Evolutionary conservation across 1,140 invertebrate species (phyloP), one percentile per base, ranked within the genome.

Genomic region (Pachypeltis micranthus): DNA sequence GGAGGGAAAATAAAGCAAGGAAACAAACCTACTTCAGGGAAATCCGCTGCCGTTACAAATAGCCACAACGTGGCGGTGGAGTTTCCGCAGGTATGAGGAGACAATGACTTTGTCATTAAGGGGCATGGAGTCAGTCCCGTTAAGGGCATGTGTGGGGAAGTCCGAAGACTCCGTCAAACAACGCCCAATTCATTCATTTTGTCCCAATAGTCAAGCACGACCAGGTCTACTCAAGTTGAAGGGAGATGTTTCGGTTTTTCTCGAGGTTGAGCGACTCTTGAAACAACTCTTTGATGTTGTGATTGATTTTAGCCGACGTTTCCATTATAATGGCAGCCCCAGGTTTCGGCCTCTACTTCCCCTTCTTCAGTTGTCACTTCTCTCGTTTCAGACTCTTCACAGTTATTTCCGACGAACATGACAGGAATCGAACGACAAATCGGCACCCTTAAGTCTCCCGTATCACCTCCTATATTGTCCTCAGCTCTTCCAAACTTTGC

Each of bases 221-320:
- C n/a, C n/a, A n/a, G n/a, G n/a, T 82, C 74, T 88, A 89, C 74
- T 88, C 93, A 58, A 95, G 82, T 73, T 96, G 90, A 66, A 98
- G 80, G 66, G 91, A 95, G 67, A 98, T 94, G 70, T 92, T 92
- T 69, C 95, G 82, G 68, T 93, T 91, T 75, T 96, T 98, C 76
- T 98, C 96, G 79, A 98, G 84, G 72, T 96, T 95, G 63, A 98
- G 79, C 57, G 98, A 80, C 77, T 91, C 87, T 21, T 51, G 47
- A 29, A 65, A 65, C 14, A 65, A 34, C 29, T 65, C 63, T 26
- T 65, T 65, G 27, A 65, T 59, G 44, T 65, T 65, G 77, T 96
- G 90, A 78, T 98, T 98, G 65, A 92, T 98, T 80, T 99, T 99
- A 16, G 96, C 96, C 1, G 94, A 98, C 2, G 96, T 99, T 77